A percentile compares a stretch with the other conserved stretches of the same genome.
phyloP scores from a whole-genome alignment of 2,797 vertebrate genomes.

The Helarctos malayanus region DNA sequence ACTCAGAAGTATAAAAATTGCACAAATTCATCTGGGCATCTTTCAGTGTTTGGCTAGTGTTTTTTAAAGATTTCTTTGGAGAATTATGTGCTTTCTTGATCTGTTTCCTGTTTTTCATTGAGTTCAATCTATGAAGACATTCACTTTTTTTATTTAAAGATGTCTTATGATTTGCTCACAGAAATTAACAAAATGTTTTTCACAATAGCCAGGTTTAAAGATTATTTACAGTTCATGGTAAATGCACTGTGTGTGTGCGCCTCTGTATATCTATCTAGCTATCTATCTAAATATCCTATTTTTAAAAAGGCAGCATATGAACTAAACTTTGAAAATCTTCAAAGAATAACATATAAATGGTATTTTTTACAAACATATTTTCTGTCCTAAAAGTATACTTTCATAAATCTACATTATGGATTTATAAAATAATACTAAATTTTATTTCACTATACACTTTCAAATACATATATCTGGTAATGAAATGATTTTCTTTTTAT shows the following conservation, averaged over 20 bases:
- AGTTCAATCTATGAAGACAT: not conserved
- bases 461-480: not conserved
- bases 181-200: constrained; percentile 12
- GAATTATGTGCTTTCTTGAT: not conserved
- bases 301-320: not conserved
- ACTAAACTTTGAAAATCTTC: not conserved
- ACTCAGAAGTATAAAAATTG: not conserved
- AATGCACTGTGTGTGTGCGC: not conserved
- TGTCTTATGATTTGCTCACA: not conserved
- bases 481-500: not conserved
- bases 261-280: not conserved
- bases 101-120: not conserved
- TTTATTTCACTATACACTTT: not conserved
- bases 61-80: constrained; percentile 52
- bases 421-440: not conserved
- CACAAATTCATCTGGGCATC: not conserved
- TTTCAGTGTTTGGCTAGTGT: not conserved
- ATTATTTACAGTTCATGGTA: not conserved
- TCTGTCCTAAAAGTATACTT: not conserved
- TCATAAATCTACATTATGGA: not conserved
- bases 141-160: not conserved
- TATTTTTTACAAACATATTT: not conserved
- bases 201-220: not conserved
- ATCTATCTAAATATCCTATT: not conserved
- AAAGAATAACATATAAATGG: not conserved